Evolutionary conservation across 2,888 invertebrate genomes (phyloP).

Genomic region (Ligdia adustata): DNA sequence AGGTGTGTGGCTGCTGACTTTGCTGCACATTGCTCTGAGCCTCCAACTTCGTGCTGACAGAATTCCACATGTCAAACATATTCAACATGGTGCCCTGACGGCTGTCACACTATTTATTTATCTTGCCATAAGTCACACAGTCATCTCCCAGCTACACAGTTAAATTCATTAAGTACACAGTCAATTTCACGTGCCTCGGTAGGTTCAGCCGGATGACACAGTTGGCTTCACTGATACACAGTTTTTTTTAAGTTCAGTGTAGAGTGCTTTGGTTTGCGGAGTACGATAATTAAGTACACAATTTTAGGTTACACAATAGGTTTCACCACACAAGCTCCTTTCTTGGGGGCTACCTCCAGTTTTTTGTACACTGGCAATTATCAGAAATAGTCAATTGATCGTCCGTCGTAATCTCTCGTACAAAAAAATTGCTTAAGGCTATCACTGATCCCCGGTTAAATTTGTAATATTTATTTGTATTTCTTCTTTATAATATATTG

Average conservation of each 20-base stretch:
- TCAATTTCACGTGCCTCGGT: not conserved
- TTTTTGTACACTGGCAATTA: slow-evolving; percentile 59
- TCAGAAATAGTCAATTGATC: slow-evolving; percentile 62
- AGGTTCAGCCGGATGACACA: not conserved
- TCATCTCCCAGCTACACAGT: not conserved
- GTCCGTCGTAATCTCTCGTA: slow-evolving; percentile 58
- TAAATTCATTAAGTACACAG: not conserved
- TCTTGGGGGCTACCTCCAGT: slow-evolving; percentile 42
- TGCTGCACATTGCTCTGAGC: slow-evolving; percentile 86
- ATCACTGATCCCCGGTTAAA: slow-evolving; percentile 75
- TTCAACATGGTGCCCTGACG: slow-evolving; percentile 76
- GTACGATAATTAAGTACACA: not conserved
- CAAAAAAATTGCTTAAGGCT: slow-evolving; percentile 72
- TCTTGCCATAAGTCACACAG: slow-evolving; percentile 25
- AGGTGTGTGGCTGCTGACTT: slow-evolving; percentile 90
- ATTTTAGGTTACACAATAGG: not conserved
- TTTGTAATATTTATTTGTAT: slow-evolving; percentile 57
- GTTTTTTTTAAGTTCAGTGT: no score
- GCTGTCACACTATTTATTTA: slow-evolving; percentile 45
- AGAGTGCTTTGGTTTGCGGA: no score
- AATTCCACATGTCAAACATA: slow-evolving; percentile 94
- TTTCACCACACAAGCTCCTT: slow-evolving; percentile 37
- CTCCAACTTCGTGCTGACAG: slow-evolving; percentile 90
- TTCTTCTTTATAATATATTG: slow-evolving; percentile 45
- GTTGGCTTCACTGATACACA: not conserved